Conservation (phyloP, 2,113 vertebrate genomes). For the Urocolius indicus region DNA sequence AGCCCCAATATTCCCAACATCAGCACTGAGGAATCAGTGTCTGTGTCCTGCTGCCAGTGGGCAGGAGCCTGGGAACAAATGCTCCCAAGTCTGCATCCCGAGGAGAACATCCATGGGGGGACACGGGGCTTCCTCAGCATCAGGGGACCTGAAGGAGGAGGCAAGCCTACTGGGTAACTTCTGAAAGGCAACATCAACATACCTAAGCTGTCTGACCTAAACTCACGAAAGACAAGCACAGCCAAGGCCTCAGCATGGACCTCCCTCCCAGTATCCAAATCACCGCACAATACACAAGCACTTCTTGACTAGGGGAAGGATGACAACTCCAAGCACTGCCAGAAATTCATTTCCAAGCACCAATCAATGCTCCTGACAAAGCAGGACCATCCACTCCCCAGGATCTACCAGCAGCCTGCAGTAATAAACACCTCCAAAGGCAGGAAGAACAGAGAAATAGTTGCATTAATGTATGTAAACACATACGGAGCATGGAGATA, state of each 20-base stretch:
- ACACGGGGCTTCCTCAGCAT: neutral
- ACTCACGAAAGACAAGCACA: neutral
- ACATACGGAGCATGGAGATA: neutral
- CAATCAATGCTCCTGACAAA: neutral
- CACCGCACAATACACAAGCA: neutral
- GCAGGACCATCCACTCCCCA: neutral
- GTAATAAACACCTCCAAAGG: neutral
- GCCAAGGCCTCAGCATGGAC: neutral
- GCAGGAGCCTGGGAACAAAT: neutral
- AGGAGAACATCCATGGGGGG: accelerated
- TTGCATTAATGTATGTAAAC: neutral
- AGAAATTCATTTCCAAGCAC: neutral
- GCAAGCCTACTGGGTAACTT: no score
- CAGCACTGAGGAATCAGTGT: neutral
- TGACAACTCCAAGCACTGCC: neutral
- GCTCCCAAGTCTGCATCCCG: accelerated
- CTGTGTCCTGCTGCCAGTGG: neutral
- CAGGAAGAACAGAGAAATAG: neutral
- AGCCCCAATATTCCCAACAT: neutral
- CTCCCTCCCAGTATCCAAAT: neutral
- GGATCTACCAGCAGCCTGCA: neutral
- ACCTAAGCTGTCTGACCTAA: neutral
- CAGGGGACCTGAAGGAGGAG: neutral
- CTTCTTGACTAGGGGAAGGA: neutral
- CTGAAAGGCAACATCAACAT: neutral